Conservation (phyloP, 1,140 invertebrate genomes). For the Lutraria rhynchaena region DNA sequence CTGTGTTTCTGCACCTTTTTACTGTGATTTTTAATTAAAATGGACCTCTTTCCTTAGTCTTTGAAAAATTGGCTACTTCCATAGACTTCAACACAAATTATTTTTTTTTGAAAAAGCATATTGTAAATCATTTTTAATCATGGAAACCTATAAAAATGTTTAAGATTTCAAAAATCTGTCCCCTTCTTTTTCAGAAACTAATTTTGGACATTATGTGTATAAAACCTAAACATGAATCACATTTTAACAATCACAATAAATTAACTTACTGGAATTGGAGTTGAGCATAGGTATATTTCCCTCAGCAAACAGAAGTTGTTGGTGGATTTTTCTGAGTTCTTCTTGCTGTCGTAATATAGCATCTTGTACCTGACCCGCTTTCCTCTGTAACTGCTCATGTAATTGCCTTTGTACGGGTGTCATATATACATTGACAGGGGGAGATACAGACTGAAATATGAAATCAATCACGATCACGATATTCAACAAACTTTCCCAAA, state of each 20-base stretch:
- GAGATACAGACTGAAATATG: not conserved
- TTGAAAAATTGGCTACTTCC: too few species aligned
- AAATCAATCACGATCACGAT: too few species aligned
- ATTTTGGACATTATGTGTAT: too few species aligned
- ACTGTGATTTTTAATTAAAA: too few species aligned
- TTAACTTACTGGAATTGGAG: constrained; percentile 22
- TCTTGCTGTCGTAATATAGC: constrained; percentile 72
- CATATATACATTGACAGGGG: constrained; percentile 56
- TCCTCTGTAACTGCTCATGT: constrained; percentile 70
- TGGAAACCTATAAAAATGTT: too few species aligned
- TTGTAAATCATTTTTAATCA: too few species aligned
- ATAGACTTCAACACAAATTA: too few species aligned
- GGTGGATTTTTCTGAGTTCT: constrained; percentile 68
- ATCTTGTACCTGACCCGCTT: constrained; percentile 70
- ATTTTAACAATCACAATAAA: not conserved
- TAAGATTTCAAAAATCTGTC: not conserved
- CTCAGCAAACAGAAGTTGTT: constrained; percentile 64
- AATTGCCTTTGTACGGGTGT: constrained; percentile 69
- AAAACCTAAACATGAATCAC: not conserved
- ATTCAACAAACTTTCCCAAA: too few species aligned
- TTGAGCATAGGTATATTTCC: constrained; percentile 7
- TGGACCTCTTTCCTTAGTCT: too few species aligned
- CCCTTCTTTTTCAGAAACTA: not conserved
- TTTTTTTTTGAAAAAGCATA: too few species aligned
- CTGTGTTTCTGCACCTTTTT: too few species aligned